phyloP scores from a whole-genome alignment of 2,888 invertebrate species.

The Flexamia atlantica region DNA sequence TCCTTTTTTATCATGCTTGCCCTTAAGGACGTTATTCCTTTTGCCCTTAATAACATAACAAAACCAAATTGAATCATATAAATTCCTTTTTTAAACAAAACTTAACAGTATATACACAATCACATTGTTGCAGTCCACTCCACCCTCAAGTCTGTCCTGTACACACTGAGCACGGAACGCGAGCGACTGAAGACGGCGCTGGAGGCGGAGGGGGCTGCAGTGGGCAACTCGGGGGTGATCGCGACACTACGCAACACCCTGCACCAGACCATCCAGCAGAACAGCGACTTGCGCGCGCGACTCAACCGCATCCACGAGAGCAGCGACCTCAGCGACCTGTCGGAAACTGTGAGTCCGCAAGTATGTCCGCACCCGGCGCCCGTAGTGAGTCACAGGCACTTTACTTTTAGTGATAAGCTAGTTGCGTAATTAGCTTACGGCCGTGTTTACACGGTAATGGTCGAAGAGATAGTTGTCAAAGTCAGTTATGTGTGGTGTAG shows the following conservation, averaged over 20 bases:
- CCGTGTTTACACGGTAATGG: no score
- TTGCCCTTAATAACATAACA: no score
- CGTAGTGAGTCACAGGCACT: slow-evolving; percentile 32
- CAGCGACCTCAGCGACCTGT: slow-evolving; percentile 80
- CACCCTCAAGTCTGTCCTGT: slow-evolving; percentile 76
- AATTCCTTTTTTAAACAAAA: no score
- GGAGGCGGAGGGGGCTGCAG: slow-evolving; percentile 72
- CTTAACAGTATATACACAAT: no score
- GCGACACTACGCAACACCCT: slow-evolving; percentile 80
- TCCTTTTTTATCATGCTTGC: no score
- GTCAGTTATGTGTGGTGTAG: no score
- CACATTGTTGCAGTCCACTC: slow-evolving; percentile 75
- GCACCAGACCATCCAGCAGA: slow-evolving; percentile 84
- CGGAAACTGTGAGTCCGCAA: slow-evolving; percentile 76
- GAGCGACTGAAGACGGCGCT: slow-evolving; percentile 81
- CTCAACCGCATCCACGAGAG: slow-evolving; percentile 81
- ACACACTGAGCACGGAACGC: slow-evolving; percentile 76
- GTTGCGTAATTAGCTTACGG: background rate
- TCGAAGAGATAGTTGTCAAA: no score
- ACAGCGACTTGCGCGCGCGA: slow-evolving; percentile 83
- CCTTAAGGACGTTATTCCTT: no score
- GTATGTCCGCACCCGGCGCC: slow-evolving; percentile 33
- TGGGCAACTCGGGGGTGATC: slow-evolving; percentile 75
- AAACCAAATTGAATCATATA: no score
- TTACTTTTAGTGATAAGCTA: slow-evolving; percentile 5